A percentile compares a stretch with the other conserved stretches of the same genome.
Conservation (phyloP, 2,797 vertebrate genomes). For the Malacoctenus gilli region DNA sequence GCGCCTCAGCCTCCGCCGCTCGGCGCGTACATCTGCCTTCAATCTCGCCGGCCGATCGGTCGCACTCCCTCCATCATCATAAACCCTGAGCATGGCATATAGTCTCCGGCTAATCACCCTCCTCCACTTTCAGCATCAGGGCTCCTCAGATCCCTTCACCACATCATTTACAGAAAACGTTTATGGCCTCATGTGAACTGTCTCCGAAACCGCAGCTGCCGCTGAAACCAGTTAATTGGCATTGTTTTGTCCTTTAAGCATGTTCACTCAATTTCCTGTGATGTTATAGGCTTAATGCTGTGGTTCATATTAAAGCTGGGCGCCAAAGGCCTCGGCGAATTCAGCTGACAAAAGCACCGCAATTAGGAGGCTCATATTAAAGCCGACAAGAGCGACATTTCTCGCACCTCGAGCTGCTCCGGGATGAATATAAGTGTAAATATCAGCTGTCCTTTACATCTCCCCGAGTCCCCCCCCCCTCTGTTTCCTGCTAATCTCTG, state of each 20-base stretch:
- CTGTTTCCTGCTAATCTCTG: conserved; percentile 21
- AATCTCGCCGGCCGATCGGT: conserved; percentile 42
- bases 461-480: not conserved
- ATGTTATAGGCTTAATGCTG: conserved; percentile 26
- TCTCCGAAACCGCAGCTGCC: conserved; percentile 36
- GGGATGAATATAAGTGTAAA: conserved; percentile 26
- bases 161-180: conserved; percentile 50
- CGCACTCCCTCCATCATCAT: conserved; percentile 56
- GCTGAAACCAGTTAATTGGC: conserved; percentile 36
- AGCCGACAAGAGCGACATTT: not conserved
- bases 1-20: conserved; percentile 1
- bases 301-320: conserved; percentile 30
- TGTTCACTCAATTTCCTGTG: conserved; percentile 38
- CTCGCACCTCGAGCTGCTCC: conserved; percentile 9
- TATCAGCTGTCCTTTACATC: conserved; percentile 15
- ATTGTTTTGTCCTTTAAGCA: conserved; percentile 30
- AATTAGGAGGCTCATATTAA: conserved; percentile 28
- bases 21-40: conserved; percentile 25
- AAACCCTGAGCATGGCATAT: conserved; percentile 40
- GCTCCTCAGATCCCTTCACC: conserved; percentile 52
- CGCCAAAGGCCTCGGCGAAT: conserved; percentile 30
- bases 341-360: conserved; percentile 15
- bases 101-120: conserved; percentile 52
- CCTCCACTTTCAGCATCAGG: conserved; percentile 33
- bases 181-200: conserved; percentile 61